phyloP scores from a whole-genome alignment of 2,888 invertebrate genomes.

The Polymixis lichenea region DNA sequence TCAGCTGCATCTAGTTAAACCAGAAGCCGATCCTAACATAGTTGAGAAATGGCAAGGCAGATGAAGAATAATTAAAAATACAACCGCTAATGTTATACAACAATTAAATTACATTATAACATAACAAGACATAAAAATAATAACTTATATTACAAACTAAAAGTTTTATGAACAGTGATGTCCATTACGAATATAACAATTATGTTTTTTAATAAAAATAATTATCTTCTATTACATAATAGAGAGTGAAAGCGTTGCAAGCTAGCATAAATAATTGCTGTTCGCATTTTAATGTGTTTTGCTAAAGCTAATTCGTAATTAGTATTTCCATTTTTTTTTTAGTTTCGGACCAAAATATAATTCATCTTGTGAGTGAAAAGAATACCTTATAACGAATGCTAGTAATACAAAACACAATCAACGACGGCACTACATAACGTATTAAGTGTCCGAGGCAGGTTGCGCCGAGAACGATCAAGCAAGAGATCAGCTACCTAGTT shows the following conservation, averaged over 20 bases:
- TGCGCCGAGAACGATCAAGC: too few relatives aligned
- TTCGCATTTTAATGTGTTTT: conserved; percentile 13
- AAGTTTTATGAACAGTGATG: conserved; percentile 12
- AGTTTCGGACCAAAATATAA: too few relatives aligned
- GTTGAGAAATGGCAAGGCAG: too few relatives aligned
- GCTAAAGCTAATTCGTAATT: background rate
- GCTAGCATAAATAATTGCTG: conserved; percentile 6
- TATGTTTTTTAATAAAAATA: conserved; percentile 42
- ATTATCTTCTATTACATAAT: conserved; percentile 4
- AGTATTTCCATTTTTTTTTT: background rate
- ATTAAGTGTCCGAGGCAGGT: too few relatives aligned
- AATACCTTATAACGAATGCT: too few relatives aligned
- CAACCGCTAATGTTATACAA: conserved; percentile 15
- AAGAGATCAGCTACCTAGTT: too few relatives aligned
- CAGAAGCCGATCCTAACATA: too few relatives aligned
- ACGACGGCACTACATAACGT: too few relatives aligned
- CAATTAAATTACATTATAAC: background rate
- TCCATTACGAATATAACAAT: conserved; percentile 27
- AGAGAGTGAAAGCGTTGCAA: conserved; percentile 39
- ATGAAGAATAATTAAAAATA: conserved; percentile 10
- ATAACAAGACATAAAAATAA: conserved; percentile 9
- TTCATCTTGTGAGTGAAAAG: too few relatives aligned
- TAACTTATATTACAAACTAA: conserved; percentile 20
- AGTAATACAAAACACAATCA: too few relatives aligned
- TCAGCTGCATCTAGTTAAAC: too few relatives aligned